phyloP scores from a whole-genome alignment of 30 jellyfish, hydroid and myxozoan genomes.

The Aurelia coerulea region DNA sequence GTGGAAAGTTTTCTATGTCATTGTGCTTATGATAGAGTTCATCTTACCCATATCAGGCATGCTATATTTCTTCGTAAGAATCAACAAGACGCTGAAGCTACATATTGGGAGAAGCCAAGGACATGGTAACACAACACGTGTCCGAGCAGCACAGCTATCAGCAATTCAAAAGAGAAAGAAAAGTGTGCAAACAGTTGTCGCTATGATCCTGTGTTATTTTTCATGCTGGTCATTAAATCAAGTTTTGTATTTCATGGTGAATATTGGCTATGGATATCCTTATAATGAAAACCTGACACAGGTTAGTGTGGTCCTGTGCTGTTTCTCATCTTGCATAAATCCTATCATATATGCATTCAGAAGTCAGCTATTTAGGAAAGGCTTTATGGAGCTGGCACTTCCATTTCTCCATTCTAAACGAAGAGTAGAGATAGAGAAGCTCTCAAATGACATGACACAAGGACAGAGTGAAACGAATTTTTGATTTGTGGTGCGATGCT shows the following conservation, averaged over 20 bases:
- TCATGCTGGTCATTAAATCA: constrained; percentile 70
- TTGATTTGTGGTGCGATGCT: no score
- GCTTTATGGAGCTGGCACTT: neutral
- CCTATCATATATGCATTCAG: constrained; percentile 59
- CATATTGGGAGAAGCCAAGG: neutral
- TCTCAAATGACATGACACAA: no score
- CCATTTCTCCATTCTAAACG: no score
- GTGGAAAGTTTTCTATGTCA: constrained; percentile 3
- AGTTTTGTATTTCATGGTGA: constrained; percentile 22
- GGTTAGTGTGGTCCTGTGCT: constrained; percentile 47
- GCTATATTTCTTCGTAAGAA: constrained; percentile 37
- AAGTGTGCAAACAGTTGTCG: constrained; percentile 41
- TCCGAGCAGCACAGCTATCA: constrained; percentile 3
- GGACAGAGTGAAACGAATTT: no score
- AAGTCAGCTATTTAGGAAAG: constrained; percentile 42
- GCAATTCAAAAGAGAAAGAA: constrained; percentile 23
- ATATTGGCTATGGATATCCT: constrained; percentile 37
- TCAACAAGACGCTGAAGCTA: neutral
- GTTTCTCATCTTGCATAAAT: constrained; percentile 50
- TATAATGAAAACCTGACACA: constrained; percentile 47
- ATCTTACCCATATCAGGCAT: constrained; percentile 47
- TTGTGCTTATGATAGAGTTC: constrained; percentile 40
- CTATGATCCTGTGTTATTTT: constrained; percentile 38
- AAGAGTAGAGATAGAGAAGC: no score
- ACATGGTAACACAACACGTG: neutral